Percentiles rank a stretch among this genome's conserved stretches.
phyloP scores from a whole-genome alignment of 2,797 vertebrate genomes.

The Malacoraja senta region DNA sequence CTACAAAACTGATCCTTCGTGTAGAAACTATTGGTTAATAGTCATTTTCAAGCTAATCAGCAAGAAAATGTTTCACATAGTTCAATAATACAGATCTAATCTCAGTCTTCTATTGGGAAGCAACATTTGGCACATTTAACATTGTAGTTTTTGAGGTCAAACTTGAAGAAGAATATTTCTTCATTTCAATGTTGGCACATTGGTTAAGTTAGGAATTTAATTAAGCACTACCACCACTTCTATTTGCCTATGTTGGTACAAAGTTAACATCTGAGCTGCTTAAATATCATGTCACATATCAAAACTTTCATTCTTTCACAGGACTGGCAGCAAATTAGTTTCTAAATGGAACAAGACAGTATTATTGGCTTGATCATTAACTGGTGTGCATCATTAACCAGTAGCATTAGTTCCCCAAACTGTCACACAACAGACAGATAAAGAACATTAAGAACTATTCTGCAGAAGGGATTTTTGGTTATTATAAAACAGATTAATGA shows the following conservation, averaged over 20 bases:
- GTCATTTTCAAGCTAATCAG: neutral
- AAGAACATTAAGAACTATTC: conserved; percentile 7
- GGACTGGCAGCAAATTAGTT: neutral
- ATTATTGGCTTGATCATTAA: conserved; percentile 22
- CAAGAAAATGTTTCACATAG: neutral
- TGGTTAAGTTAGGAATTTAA: neutral
- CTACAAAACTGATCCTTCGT: neutral
- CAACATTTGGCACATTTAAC: neutral
- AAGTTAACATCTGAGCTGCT: neutral
- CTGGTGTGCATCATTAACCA: neutral
- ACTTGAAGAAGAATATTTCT: neutral
- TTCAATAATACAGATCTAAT: neutral
- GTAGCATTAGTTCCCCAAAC: neutral
- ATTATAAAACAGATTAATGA: neutral
- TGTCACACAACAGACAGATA: conserved; percentile 7
- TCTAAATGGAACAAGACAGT: conserved; percentile 25
- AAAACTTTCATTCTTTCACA: neutral
- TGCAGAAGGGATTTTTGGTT: neutral
- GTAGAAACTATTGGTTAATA: neutral
- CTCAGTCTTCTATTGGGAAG: neutral
- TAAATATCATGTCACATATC: neutral
- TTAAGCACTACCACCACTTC: neutral
- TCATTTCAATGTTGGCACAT: neutral
- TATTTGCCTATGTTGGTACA: neutral
- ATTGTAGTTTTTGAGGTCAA: neutral